Evolutionary conservation across 2,888 invertebrate genomes (phyloP), one percentile per base, ranked within the genome.

Genomic region (Eupithecia vulgata): DNA sequence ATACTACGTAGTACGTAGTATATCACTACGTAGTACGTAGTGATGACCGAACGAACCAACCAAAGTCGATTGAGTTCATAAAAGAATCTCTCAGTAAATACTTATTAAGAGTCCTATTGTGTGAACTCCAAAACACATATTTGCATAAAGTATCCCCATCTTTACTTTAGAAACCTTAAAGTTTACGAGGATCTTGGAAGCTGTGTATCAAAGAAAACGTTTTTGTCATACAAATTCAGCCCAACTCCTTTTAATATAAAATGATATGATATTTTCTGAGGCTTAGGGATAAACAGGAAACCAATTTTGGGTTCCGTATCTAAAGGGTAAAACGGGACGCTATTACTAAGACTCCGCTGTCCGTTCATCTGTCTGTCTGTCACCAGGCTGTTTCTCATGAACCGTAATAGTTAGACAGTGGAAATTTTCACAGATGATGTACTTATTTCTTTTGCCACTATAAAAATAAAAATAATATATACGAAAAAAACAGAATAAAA

Each of bases 221-320:
- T 68, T 68, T 68, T 70, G 35, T 82, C 79, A 80, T 78, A 79
- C 77, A 83, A 83, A 83, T 84, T 82, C 79, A 74, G 77, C 72
- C 73, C 67, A 61, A 62, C 67, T 67, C 72, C 65, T 79, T 77
- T 74, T 76, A 75, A 80, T 80, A 80, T 78, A 77, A 70, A 78
- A 75, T 35, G 73, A 64, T 67, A 72, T 66, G 62, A 34, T 71
- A 75, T 75, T 75, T 69, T 67, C 74, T 77, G 76, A 78, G 78
- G 73, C 75, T 73, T 71, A 74, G 73, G 74, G 74, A 79, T 78
- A 71, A 78, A 77, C 78, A 73, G 52, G 61, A 78, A 81, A 80
- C 76, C 71, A 76, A 81, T 79, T 80, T 80, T n/a, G n/a, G n/a
- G n/a, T n/a, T n/a, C n/a, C n/a, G n/a, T n/a, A n/a, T n/a, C n/a